Evolutionary conservation across 2,888 invertebrate genomes (phyloP), one percentile per base, ranked within the genome.

Genomic region (Rhopalosiphum nymphaeae): DNA sequence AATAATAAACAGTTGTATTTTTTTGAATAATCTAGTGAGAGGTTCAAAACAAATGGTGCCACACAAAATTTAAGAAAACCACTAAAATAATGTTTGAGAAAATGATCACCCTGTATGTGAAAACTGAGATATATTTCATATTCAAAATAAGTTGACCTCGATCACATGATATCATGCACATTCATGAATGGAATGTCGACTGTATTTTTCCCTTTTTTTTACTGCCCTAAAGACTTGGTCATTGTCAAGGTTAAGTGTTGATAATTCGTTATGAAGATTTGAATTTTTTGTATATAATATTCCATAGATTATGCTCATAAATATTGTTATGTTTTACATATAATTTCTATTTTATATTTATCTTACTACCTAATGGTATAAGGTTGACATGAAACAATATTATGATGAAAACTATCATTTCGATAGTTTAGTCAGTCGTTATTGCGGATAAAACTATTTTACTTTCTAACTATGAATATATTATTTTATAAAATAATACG

Each of bases 131-230:
- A 44, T 89, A 86, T 91, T 87, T 91, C 86, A 25, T 87, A 91
- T 91, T 94, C 42, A 91, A 94, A 94, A 94, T 94, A 86, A 49
- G 67, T 67, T 94, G 91, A 91, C 94, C 94, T 94, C 67, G 94
- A 91, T 91, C 94, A 94, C 29, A 44, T 86, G n/a, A 87, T 86
- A 78, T 78, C 78, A 91, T 86, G 85, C n/a, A 94, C 90, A 94
- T 86, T 89, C 61, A 67, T 94, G 94, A 94, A 94, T 93, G 93
- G 42, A 56, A 90, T 85, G 90, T 89, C 49, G 42, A 84, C 86
- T 53, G n/a, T 87, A n/a, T 61, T 85, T 94, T 94, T 87, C 53
- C 61, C 10, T 91, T 93, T 89, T 87, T 88, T 88, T 93, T 88
- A 84, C 42, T 91, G 90, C 84, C 49, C 90, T 90, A 90, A 90